Conservation (phyloP, 2,797 vertebrate genomes). For the Hyperoplus immaculatus region DNA sequence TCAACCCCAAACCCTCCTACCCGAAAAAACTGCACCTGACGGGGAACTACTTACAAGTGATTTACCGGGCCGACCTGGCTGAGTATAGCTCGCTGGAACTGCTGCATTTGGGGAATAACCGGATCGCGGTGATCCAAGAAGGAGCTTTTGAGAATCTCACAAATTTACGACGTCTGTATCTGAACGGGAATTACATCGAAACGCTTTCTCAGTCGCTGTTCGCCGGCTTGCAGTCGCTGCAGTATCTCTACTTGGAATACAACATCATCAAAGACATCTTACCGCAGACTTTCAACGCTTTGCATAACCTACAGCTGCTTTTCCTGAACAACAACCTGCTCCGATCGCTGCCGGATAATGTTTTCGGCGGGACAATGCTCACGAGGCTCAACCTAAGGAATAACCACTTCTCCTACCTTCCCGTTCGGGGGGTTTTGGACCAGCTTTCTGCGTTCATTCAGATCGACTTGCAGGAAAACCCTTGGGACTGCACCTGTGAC, state of each 20-base stretch:
- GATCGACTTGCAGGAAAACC: conserved; percentile 98
- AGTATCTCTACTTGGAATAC: conserved; percentile 98
- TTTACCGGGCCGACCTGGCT: conserved; percentile 91
- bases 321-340: conserved; percentile 98
- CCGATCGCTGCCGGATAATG: conserved; percentile 91
- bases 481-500: conserved; percentile 97
- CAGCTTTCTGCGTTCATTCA: conserved; percentile 97
- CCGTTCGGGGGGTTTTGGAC: conserved; percentile 93
- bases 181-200: conserved; percentile 98
- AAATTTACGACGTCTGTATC: conserved; percentile 94
- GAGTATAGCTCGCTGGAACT: conserved; percentile 96
- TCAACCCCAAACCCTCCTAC: conserved; percentile 93
- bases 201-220: conserved; percentile 93
- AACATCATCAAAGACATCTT: conserved; percentile 98
- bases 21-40: conserved; percentile 99
- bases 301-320: conserved; percentile 95
- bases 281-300: conserved; percentile 91
- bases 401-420: conserved; percentile 96
- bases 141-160: conserved; percentile 96
- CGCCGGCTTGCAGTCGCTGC: conserved; percentile 92
- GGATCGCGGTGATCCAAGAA: conserved; percentile 95
- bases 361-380: conserved; percentile 94
- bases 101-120: conserved; percentile 96
- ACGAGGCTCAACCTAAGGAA: conserved; percentile 96
- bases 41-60: conserved; percentile 95